Evolutionary conservation across 2,888 invertebrate genomes (phyloP).

Genomic region (Gisinianus flammeolus): DNA sequence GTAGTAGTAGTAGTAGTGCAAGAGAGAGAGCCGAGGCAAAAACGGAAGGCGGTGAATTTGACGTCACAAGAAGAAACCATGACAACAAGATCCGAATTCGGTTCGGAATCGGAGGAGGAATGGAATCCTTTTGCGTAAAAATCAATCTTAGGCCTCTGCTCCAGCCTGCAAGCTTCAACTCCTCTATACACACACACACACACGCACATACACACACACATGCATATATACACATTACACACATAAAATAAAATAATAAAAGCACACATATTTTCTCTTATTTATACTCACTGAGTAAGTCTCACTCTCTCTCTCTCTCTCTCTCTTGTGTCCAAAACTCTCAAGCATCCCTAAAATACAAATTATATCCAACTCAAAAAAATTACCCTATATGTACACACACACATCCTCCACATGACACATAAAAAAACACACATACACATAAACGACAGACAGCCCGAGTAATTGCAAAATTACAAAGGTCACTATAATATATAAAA

Average conservation of each 20-base stretch:
- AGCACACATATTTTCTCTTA: no score
- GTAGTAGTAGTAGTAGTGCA: background rate
- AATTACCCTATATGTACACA: no score
- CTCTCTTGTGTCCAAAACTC: background rate
- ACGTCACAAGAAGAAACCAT: constrained; percentile 53
- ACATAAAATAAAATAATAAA: constrained; percentile 3
- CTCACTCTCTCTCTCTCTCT: constrained; percentile 10
- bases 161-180: background rate
- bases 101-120: constrained; percentile 12
- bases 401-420: no score
- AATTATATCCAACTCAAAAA: no score
- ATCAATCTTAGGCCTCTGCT: constrained; percentile 39
- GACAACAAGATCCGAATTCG: constrained; percentile 45
- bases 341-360: no score
- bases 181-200: background rate
- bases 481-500: no score
- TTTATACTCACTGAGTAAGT: no score
- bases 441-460: no score
- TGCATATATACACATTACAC: background rate
- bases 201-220: background rate
- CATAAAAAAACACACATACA: no score
- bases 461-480: no score
- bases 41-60: constrained; percentile 47
- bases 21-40: background rate
- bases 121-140: constrained; percentile 24